These are phyloP conservation scores for Apomyelois bistriatella DNA, from an alignment of 2,888 invertebrate genomes.

Conservation along the genomic window DNA sequence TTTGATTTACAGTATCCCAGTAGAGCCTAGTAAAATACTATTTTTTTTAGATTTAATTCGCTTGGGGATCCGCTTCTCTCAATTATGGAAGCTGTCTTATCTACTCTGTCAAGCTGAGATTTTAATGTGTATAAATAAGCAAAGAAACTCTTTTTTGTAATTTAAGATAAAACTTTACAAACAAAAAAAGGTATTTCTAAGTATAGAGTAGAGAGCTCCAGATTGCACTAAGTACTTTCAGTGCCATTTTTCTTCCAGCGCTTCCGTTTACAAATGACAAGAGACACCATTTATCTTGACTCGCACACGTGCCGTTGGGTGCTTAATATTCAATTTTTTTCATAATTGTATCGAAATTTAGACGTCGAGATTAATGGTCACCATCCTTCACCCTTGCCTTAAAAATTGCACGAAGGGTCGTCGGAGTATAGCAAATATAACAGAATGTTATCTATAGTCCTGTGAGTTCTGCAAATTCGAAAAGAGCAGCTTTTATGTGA, in stretches of 20 bases:
- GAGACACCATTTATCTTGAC: constrained; percentile 17
- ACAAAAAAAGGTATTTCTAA: no score
- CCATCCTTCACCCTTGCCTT: constrained; percentile 48
- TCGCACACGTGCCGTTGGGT: constrained; percentile 24
- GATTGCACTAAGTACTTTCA: not conserved
- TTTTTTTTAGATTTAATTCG: no score
- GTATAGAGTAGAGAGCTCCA: not conserved
- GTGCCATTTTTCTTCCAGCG: constrained; percentile 29
- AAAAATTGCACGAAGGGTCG: constrained; percentile 48
- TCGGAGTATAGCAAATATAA: not conserved
- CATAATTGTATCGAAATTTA: constrained; percentile 45
- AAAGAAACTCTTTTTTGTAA: no score
- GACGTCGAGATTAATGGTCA: constrained; percentile 57
- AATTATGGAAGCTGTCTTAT: no score
- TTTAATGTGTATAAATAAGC: no score
- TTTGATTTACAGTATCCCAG: no score
- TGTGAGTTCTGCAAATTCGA: not conserved
- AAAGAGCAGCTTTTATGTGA: not conserved
- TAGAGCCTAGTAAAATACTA: no score
- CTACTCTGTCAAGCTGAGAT: no score
- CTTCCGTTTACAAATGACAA: constrained; percentile 27
- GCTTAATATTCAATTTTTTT: constrained; percentile 56
- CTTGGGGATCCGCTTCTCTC: no score
- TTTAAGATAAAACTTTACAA: no score
- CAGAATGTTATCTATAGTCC: not conserved